A percentile compares a stretch with the other conserved stretches of the same genome.
Evolutionary conservation across 2,797 vertebrate species (phyloP).

Genomic region (Aplochiton taeniatus): DNA sequence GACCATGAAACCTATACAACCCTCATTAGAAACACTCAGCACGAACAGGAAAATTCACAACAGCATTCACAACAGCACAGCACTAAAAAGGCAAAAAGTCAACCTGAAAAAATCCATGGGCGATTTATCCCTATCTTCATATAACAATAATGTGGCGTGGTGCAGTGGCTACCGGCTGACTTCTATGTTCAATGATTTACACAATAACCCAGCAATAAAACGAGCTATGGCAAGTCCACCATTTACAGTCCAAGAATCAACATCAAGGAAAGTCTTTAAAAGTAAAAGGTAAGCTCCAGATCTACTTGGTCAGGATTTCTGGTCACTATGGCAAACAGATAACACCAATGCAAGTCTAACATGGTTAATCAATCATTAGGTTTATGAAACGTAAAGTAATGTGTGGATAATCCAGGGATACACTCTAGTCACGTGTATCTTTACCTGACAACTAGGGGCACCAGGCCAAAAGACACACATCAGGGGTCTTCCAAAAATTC

Average conservation of each 20-base stretch:
- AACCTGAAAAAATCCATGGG: background rate
- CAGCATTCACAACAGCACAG: background rate
- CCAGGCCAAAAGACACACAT: too few species aligned
- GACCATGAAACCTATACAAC: background rate
- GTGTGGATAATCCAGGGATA: too few species aligned
- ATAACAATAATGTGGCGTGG: conserved; percentile 12
- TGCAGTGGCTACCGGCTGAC: background rate
- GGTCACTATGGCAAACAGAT: background rate
- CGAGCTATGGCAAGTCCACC: background rate
- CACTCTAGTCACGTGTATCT: too few species aligned
- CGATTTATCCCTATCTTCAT: conserved; percentile 5
- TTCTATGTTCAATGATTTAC: background rate
- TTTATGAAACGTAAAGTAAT: too few species aligned
- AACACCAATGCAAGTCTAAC: too few species aligned
- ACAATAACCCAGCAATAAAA: background rate
- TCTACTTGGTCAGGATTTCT: background rate
- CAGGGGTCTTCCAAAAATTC: too few species aligned
- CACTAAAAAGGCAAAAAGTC: background rate
- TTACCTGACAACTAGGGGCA: too few species aligned
- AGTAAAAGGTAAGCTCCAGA: background rate
- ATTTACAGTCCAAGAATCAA: background rate
- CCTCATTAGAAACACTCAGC: background rate
- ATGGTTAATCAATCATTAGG: too few species aligned
- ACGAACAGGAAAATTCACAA: background rate
- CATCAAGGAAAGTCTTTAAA: background rate